Conservation (phyloP, 2,888 invertebrate genomes). For the Notodonta dromedarius region DNA sequence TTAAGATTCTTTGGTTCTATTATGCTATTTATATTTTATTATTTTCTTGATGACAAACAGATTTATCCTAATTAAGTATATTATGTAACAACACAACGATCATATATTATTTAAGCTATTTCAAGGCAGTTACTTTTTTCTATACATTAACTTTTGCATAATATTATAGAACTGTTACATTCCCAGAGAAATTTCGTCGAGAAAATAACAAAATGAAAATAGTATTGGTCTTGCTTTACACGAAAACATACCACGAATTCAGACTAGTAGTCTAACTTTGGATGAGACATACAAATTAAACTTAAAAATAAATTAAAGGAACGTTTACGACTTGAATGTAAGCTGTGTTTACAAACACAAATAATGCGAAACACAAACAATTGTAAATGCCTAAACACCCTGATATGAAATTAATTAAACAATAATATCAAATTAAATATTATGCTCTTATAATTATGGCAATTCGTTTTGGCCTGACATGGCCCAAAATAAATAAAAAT, state of each 20-base stretch:
- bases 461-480: slow-evolving; percentile 10
- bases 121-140: too few relatives aligned
- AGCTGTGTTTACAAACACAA: neutral
- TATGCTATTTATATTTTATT: neutral
- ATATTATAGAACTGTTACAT: neutral
- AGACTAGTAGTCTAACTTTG: slow-evolving; percentile 36
- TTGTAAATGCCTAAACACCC: slow-evolving; percentile 35
- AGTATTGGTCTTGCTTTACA: slow-evolving; percentile 5
- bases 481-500: too few relatives aligned
- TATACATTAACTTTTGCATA: too few relatives aligned
- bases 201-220: neutral
- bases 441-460: slow-evolving; percentile 30
- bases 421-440: slow-evolving; percentile 11
- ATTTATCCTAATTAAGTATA: too few relatives aligned
- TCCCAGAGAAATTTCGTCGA: neutral
- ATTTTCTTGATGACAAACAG: too few relatives aligned
- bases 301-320: slow-evolving; percentile 19
- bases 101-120: too few relatives aligned
- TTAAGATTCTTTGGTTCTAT: slow-evolving; percentile 46
- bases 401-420: slow-evolving; percentile 16
- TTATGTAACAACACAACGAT: too few relatives aligned
- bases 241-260: slow-evolving; percentile 18
- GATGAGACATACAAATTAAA: slow-evolving; percentile 15
- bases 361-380: slow-evolving; percentile 6
- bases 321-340: neutral